These are phyloP conservation scores for Trisateles emortualis DNA, from an alignment of 2,888 invertebrate species.

Conservation along the genomic window DNA sequence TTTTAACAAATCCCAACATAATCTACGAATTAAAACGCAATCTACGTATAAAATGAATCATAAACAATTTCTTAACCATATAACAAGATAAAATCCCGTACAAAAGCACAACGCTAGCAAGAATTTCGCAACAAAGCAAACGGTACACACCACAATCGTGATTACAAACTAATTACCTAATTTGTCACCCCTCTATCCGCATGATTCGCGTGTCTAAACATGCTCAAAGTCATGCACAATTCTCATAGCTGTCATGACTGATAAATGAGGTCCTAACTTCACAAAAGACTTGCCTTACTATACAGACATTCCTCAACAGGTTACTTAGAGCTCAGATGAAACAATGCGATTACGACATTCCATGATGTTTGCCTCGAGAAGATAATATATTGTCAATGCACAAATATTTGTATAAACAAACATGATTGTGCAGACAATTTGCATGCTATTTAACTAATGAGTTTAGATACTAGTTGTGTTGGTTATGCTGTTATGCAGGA, in stretches of 20 bases:
- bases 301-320: constrained; percentile 69
- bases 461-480: too few species aligned
- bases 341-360: constrained; percentile 55
- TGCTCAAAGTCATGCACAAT: constrained; percentile 45
- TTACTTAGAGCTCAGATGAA: constrained; percentile 59
- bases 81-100: not conserved
- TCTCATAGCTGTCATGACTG: constrained; percentile 70
- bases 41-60: not conserved
- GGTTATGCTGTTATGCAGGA: too few species aligned
- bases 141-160: constrained; percentile 52
- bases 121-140: constrained; percentile 35
- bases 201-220: constrained; percentile 49
- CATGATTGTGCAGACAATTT: constrained; percentile 27
- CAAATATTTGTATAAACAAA: constrained; percentile 31
- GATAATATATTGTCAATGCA: constrained; percentile 44
- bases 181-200: constrained; percentile 68
- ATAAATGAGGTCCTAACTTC: constrained; percentile 71
- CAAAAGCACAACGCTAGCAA: constrained; percentile 6
- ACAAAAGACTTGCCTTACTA: constrained; percentile 58
- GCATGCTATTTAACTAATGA: constrained; percentile 13
- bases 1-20: too few species aligned
- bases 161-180: constrained; percentile 70
- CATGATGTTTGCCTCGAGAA: constrained; percentile 50
- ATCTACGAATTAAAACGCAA: not conserved
- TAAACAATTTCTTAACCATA: not conserved